Base-by-base conservation (phyloP, 2,888 invertebrate genomes). In the Himalopsyche japonica region DNA sequence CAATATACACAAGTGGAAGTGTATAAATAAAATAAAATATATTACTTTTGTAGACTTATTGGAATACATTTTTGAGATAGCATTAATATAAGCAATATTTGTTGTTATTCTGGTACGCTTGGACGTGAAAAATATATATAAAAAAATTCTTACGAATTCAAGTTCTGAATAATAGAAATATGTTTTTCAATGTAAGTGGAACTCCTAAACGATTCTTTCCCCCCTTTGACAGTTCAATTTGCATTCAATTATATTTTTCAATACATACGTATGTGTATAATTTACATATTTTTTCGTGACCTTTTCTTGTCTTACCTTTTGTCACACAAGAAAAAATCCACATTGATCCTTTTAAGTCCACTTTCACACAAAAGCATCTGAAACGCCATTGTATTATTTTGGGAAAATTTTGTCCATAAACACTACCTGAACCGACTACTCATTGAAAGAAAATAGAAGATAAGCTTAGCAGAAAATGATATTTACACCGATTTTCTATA, bases 221-320 rank as follows among this genome's bases (percentile, higher is more conserved):
- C 49, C 57, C 57, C 20, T 57, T 83, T 86, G 86, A 84, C 86
- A 86, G 82, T 83, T 85, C 84, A 80, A 86, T 86, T 86, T 86
- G 83, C 86, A 84, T 86, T 86, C 81, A 84, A 83, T 86, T 85
- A 85, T 85, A 81, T 86, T 84, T 84, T 80, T 86, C 85, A 86
- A 86, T 83, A 83, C 82, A 83, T 30, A 57, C 57, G 57, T 57
- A 85, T 84, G 84, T 64, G 85, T 85, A 82, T 86, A 82, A 86
- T 86, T 85, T 84, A 81, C 85, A 83, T 84, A 85, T 86, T 85
- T 85, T 79, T 84, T 82, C 49, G 77, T 77, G 83, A 86, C 84
- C 86, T 64, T 84, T 80, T 84, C 76, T 77, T 37, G 24, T 78
- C 43, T 37, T 34, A 76, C 76, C 76, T 76, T 34, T 32, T 57